These are phyloP conservation scores for Agriotes lineatus DNA, from an alignment of 2,888 invertebrate species.

Conservation along the genomic window DNA sequence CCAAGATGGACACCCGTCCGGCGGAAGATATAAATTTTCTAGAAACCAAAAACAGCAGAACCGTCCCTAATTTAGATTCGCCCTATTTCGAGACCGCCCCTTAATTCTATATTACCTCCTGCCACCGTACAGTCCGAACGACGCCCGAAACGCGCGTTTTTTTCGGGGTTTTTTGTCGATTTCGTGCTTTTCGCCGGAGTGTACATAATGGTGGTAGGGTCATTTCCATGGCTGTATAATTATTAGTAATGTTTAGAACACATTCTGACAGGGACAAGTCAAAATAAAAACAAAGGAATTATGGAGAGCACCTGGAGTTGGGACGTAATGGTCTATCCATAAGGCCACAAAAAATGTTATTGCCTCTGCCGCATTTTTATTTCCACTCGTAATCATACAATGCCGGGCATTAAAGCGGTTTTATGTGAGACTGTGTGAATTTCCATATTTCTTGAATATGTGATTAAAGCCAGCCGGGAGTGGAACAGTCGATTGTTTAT, in stretches of 20 bases:
- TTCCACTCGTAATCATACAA: background rate
- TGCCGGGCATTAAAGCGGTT: too few species aligned
- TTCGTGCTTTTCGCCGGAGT: constrained; percentile 21
- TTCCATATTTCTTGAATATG: too few species aligned
- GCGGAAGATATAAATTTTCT: constrained; percentile 56
- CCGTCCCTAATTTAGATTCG: constrained; percentile 54
- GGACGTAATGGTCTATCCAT: constrained; percentile 33
- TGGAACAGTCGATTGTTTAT: too few species aligned
- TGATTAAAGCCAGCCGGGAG: too few species aligned
- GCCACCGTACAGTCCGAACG: constrained; percentile 42
- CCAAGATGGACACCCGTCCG: constrained; percentile 56
- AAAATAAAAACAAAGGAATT: constrained; percentile 52
- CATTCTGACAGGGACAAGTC: constrained; percentile 50
- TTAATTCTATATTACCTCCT: constrained; percentile 49
- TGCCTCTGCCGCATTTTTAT: constrained; percentile 19
- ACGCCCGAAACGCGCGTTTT: background rate
- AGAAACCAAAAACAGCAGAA: constrained; percentile 53
- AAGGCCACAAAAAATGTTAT: constrained; percentile 46
- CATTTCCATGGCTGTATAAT: constrained; percentile 40
- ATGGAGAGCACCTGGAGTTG: constrained; percentile 50
- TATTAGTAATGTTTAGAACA: constrained; percentile 52
- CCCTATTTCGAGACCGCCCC: constrained; percentile 49
- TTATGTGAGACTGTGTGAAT: too few species aligned
- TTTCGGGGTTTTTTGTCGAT: background rate
- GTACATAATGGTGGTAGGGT: constrained; percentile 42